Conservation (phyloP, 2,113 vertebrate species). For the Amblyornis subalaris region DNA sequence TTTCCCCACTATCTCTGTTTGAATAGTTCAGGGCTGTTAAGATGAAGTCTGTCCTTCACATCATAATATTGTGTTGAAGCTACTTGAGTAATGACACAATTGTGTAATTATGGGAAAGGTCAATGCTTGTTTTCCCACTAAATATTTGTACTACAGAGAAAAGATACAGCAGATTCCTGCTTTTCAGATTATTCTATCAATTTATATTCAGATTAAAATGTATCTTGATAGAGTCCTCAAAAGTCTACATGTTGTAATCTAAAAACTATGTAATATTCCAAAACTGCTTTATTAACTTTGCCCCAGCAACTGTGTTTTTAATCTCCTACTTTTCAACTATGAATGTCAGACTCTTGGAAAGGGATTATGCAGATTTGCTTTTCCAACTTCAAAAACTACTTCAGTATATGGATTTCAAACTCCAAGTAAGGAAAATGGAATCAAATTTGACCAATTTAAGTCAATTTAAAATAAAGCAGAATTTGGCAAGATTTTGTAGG, state of each 20-base stretch:
- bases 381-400: background rate
- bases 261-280: background rate
- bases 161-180: background rate
- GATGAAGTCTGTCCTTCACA: background rate
- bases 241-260: background rate
- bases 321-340: background rate
- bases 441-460: background rate
- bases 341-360: background rate
- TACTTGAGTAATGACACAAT: background rate
- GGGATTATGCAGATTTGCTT: background rate
- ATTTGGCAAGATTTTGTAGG: background rate
- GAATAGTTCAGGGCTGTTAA: slow-evolving; percentile 13
- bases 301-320: background rate
- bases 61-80: background rate
- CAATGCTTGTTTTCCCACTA: slow-evolving; percentile 8
- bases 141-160: slow-evolving; percentile 27
- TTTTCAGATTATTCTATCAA: background rate
- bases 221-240: background rate
- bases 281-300: background rate
- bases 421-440: background rate
- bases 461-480: background rate
- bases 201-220: background rate
- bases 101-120: slow-evolving; percentile 22
- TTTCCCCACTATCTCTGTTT: background rate
- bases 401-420: background rate